Evolutionary conservation across 2,797 vertebrate species (phyloP), one percentile per base, ranked within the genome.

Genomic region (Sebastes elongatus): DNA sequence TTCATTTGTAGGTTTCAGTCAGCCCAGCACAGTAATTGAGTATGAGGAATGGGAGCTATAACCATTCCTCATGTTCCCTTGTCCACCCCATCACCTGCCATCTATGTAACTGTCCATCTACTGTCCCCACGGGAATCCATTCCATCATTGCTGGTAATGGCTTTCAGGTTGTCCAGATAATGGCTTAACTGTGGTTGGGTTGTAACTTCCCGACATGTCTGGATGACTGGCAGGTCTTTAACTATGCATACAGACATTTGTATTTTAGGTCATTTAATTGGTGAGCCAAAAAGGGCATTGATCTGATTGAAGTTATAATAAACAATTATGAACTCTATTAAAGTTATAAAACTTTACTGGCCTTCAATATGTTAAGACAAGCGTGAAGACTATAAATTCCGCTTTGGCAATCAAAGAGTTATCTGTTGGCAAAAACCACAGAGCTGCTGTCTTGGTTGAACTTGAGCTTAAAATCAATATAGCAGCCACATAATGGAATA

Each of bases 121-220:
- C 82, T 74, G 69, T 88, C 74, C 90, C 82, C 76, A 64, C 63
- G 92, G 87, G 92, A 94, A 87, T 89, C 80, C 72, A 81, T 88
- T 88, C 87, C 82, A 94, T 93, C 89, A 91, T 86, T 73, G 83
- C 88, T 71, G 57, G 87, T 89, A 92, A 93, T 93, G 81, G 90
- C 74, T 90, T 93, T 92, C 79, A 88, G 86, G 78, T 84, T 90
- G 90, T 88, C 46, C 89, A 86, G 82, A 84, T 92, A 92, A 93
- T 92, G 85, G 88, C 77, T 88, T 68, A 81, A 81, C 86, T 71
- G 78, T 85, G 79, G 80, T 75, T 85, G 46, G 62, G 57, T 71
- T 85, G 72, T 68, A 86, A 81, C 76, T 83, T 84, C 70, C 78
- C 33, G 4, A 67, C 33, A 80, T 77, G 65, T 66, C 13, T 30